Evolutionary conservation across 2,888 invertebrate species (phyloP).

Genomic region (Hybos culiciformis): DNA sequence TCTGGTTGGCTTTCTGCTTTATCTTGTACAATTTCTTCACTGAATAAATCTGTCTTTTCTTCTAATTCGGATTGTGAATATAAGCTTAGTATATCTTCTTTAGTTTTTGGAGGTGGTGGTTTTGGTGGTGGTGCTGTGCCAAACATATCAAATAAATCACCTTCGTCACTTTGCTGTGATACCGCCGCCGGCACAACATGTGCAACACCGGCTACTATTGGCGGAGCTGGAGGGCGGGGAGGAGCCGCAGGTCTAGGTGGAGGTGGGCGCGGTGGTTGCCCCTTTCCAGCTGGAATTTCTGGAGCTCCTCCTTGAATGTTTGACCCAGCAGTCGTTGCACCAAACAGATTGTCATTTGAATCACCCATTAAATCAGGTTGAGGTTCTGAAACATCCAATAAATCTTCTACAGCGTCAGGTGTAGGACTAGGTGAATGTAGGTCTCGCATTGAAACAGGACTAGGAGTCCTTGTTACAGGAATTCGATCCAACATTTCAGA

Average conservation of each 20-base stretch:
- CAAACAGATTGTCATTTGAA: constrained; percentile 32
- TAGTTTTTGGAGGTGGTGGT: constrained; percentile 40
- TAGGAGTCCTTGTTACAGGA: constrained; percentile 73
- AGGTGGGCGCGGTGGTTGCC: constrained; percentile 37
- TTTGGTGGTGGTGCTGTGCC: constrained; percentile 38
- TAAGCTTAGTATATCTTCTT: constrained; percentile 46
- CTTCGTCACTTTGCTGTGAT: constrained; percentile 25
- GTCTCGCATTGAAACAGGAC: constrained; percentile 70
- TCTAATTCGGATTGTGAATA: constrained; percentile 30
- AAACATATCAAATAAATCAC: constrained; percentile 44
- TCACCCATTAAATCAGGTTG: constrained; percentile 23
- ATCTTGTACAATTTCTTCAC: constrained; percentile 38
- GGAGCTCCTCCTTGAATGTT: constrained; percentile 31
- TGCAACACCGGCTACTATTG: constrained; percentile 27
- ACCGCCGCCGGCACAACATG: constrained; percentile 25
- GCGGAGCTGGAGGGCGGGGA: constrained; percentile 29
- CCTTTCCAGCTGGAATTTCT: constrained; percentile 38
- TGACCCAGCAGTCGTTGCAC: constrained; percentile 26
- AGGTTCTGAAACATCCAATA: constrained; percentile 46
- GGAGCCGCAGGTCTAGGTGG: constrained; percentile 34
- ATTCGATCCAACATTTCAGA: constrained; percentile 69
- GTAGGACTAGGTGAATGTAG: constrained; percentile 77
- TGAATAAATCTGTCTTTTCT: constrained; percentile 42
- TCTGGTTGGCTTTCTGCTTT: constrained; percentile 3
- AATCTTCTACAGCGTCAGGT: constrained; percentile 50